Conservation (phyloP, 2,797 vertebrate species). For the Parambassis ranga region DNA sequence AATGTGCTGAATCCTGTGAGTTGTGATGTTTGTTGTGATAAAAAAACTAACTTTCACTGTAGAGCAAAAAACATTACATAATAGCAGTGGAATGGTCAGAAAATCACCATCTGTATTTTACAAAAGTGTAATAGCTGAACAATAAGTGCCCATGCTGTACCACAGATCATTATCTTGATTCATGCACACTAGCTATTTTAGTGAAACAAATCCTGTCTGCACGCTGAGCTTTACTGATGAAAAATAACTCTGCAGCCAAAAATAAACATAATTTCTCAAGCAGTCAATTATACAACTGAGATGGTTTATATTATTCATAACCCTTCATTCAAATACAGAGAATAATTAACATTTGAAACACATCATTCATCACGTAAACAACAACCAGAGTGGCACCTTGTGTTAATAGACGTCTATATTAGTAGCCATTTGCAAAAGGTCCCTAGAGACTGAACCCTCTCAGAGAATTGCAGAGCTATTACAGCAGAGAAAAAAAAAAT, state of each 20-base stretch:
- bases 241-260: constrained; percentile 48
- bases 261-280: constrained; percentile 63
- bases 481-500: constrained; percentile 63
- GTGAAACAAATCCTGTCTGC: constrained; percentile 29
- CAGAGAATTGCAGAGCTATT: constrained; percentile 39
- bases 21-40: too few species aligned
- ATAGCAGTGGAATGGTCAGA: too few species aligned
- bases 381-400: constrained; percentile 56
- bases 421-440: constrained; percentile 48
- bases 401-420: constrained; percentile 52
- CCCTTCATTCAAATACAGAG: constrained; percentile 33
- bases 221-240: constrained; percentile 23
- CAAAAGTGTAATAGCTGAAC: too few species aligned
- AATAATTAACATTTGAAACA: constrained; percentile 65
- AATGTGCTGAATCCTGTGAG: background rate
- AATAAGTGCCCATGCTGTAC: too few species aligned
- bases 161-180: background rate
- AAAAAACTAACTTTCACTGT: background rate
- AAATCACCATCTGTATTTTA: too few species aligned
- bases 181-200: constrained; percentile 11
- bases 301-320: constrained; percentile 64
- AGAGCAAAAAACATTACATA: too few species aligned
- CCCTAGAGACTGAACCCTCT: constrained; percentile 45
- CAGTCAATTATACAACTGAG: constrained; percentile 60
- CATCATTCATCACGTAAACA: constrained; percentile 57